A percentile compares a stretch with the other conserved stretches of the same genome.
Conservation (phyloP, 1,140 invertebrate species). For the Eriocheir sinensis region DNA sequence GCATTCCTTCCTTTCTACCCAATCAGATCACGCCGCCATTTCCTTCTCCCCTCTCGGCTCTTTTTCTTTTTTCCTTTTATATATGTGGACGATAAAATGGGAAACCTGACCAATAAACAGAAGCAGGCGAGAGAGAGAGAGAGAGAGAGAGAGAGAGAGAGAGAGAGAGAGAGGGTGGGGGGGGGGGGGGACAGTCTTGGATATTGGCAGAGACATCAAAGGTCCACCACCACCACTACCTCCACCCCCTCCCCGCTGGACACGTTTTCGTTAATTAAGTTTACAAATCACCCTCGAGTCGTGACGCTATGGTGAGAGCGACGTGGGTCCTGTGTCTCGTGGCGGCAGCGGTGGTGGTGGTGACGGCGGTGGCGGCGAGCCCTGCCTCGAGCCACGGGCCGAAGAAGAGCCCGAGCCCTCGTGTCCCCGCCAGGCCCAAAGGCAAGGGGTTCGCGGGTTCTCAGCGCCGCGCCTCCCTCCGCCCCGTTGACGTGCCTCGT, state of each 20-base stretch:
- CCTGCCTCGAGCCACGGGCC: neutral
- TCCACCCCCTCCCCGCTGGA: too few species aligned
- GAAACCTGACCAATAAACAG: neutral
- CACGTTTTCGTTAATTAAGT: too few species aligned
- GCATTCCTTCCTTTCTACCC: too few species aligned
- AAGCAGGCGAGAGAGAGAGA: neutral
- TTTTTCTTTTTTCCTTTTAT: too few species aligned
- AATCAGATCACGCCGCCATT: too few species aligned
- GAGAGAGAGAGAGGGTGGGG: neutral
- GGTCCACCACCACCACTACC: too few species aligned
- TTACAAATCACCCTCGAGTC: too few species aligned
- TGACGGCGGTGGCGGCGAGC: neutral
- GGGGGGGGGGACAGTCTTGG: neutral
- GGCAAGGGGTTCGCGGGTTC: too few species aligned
- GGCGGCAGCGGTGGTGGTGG: neutral
- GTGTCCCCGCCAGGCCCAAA: neutral
- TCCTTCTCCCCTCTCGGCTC: too few species aligned
- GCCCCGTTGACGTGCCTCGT: neutral
- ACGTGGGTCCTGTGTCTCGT: neutral
- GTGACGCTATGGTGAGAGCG: neutral
- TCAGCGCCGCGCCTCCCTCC: too few species aligned
- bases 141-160: conserved; percentile 22
- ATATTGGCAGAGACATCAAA: too few species aligned
- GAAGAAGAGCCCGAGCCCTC: neutral
- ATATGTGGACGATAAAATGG: neutral